phyloP scores from a whole-genome alignment of 2,888 invertebrate species.

The Macaria notata region DNA sequence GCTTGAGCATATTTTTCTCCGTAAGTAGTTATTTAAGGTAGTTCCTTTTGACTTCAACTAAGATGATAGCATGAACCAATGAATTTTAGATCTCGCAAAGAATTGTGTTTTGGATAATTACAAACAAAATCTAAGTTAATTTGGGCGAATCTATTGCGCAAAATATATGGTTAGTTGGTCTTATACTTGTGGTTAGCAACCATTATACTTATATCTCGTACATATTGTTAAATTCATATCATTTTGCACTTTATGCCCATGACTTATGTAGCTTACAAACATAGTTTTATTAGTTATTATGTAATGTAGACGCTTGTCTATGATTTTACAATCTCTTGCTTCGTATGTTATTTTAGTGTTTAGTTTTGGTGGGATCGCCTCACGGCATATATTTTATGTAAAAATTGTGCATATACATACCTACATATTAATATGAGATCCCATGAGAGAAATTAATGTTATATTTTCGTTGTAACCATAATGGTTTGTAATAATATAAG shows the following conservation, averaged over 20 bases:
- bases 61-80: no score
- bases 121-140: no score
- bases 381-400: slow-evolving; percentile 38
- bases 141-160: no score
- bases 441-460: slow-evolving; percentile 25
- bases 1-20: no score
- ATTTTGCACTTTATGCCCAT: background rate
- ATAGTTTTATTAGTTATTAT: slow-evolving; percentile 33
- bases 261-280: slow-evolving; percentile 31
- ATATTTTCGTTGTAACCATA: slow-evolving; percentile 18
- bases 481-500: slow-evolving; percentile 25
- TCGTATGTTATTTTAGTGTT: slow-evolving; percentile 39
- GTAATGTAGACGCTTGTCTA: slow-evolving; percentile 39
- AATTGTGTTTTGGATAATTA: no score
- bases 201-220: no score
- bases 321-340: slow-evolving; percentile 45
- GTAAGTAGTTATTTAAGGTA: no score
- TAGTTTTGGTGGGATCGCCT: slow-evolving; percentile 36
- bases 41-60: no score
- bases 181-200: no score
- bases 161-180: no score
- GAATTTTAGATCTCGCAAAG: no score
- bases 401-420: slow-evolving; percentile 37
- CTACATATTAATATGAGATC: slow-evolving; percentile 21
- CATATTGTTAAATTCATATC: no score